Evolutionary conservation across 2,888 invertebrate genomes (phyloP), one percentile per base, ranked within the genome.

Genomic region (Hemithea aestivaria): DNA sequence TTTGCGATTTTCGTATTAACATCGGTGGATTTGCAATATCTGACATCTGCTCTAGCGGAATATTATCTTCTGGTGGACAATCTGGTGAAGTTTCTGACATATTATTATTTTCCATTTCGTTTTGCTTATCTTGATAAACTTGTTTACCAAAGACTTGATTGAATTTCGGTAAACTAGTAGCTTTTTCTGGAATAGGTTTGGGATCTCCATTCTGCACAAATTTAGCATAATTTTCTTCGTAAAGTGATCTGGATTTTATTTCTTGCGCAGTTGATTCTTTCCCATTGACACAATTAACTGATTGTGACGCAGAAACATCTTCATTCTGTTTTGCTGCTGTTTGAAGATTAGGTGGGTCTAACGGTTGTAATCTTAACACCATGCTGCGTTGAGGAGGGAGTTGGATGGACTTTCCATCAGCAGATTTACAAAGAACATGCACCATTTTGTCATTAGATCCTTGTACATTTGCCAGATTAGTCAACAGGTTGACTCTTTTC

Each of bases 101-200:
- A 20, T 34, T 39, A 2, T 40, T 42, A n/a, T 21, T 40, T 6
- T 60, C 66, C 1, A 75, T 60, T 40, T 82, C 81, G 34, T 58
- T 70, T 38, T 58, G 58, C 38, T 79, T 80, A 48, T 88, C 87
- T 69, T 83, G 90, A 62, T 88, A 93, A 27, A 91, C 90, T 27
- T 91, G 90, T 72, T 93, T 93, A 1, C 93, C 93, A 67, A 94
- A 94, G 0, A 92, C 93, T 73, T 93, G 93, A 62, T 93, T 93
- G 65, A 94, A 94, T 72, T 94, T 93, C 2, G 94, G 94, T 41
- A 94, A 75, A 35, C 89, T 85, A 6, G 88, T 87, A 5, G 79
- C 66, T 55, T 87, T 84, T 58, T 89, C 89, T 24, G 69, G 54
- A 30, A 57, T 48, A 6, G 64, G 58, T 59, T 82, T 82, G 22